Conservation (phyloP, 2,113 vertebrate species). For the Phoxinus phoxinus region DNA sequence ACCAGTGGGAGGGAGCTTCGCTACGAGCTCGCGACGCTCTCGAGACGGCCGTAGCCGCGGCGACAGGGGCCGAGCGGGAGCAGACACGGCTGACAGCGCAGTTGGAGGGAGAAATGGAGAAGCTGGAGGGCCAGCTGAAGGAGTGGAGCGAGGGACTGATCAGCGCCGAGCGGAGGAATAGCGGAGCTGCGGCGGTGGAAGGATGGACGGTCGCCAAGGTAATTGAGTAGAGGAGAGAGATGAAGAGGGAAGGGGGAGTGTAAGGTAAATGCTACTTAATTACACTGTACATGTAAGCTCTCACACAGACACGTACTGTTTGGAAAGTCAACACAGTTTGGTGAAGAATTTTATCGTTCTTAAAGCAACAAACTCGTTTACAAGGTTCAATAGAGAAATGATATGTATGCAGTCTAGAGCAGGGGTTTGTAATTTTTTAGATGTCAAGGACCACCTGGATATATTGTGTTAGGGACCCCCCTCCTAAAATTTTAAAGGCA, state of each 20-base stretch:
- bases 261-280: constrained; percentile 6
- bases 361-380: background rate
- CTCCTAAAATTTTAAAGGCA: too few relatives aligned
- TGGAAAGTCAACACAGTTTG: constrained; percentile 4
- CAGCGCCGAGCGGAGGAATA: constrained; percentile 81
- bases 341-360: background rate
- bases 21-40: constrained; percentile 78
- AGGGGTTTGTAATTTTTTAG: too few relatives aligned
- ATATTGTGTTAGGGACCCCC: too few relatives aligned
- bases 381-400: background rate
- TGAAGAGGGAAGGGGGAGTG: constrained; percentile 52
- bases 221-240: constrained; percentile 50
- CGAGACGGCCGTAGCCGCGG: constrained; percentile 80
- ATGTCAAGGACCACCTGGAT: too few relatives aligned
- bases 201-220: constrained; percentile 90
- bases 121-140: constrained; percentile 76
- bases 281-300: background rate
- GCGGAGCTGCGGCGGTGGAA: constrained; percentile 83
- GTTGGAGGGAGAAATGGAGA: constrained; percentile 82
- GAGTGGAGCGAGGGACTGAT: constrained; percentile 80
- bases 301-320: background rate
- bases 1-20: constrained; percentile 89
- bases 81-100: constrained; percentile 76
- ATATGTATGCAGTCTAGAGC: background rate
- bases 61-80: constrained; percentile 85